phyloP scores from a whole-genome alignment of 2,888 invertebrate genomes.

The Blera fallax region DNA sequence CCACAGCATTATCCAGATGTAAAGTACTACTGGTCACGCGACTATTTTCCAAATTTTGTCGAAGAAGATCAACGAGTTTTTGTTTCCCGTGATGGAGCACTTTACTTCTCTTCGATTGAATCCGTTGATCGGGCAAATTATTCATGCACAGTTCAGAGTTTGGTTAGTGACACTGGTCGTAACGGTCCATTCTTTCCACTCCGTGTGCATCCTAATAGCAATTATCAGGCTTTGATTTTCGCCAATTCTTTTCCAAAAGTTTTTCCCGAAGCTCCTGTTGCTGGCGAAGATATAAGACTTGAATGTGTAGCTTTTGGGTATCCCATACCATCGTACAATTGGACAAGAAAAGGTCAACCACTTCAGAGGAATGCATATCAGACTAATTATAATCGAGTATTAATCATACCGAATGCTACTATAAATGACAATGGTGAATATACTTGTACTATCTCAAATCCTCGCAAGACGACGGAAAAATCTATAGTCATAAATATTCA shows the following conservation, averaged over 20 bases:
- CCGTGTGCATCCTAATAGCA: constrained; percentile 91
- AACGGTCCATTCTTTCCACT: constrained; percentile 95
- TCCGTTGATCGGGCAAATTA: constrained; percentile 94
- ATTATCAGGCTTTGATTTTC: constrained; percentile 95
- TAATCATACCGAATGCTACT: constrained; percentile 92
- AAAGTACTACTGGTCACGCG: constrained; percentile 95
- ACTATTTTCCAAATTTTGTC: constrained; percentile 94
- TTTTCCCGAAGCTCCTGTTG: constrained; percentile 95
- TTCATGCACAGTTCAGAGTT: constrained; percentile 94
- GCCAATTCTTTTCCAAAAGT: constrained; percentile 97
- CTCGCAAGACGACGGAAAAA: constrained; percentile 88
- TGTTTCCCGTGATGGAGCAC: constrained; percentile 95
- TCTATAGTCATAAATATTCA: constrained; percentile 92
- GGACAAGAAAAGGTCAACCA: constrained; percentile 89
- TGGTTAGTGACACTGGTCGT: constrained; percentile 92
- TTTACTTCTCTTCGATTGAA: constrained; percentile 97
- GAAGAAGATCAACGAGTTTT: constrained; percentile 96
- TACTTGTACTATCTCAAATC: constrained; percentile 92
- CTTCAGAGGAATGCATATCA: constrained; percentile 89
- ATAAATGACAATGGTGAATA: constrained; percentile 98
- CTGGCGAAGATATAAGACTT: constrained; percentile 93
- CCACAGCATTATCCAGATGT: constrained; percentile 95
- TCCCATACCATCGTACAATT: constrained; percentile 95
- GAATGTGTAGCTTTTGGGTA: constrained; percentile 99
- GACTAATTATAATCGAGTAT: constrained; percentile 91